Evolutionary conservation across 2,113 vertebrate genomes (phyloP).

Genomic region (Cynoglossus semilaevis): DNA sequence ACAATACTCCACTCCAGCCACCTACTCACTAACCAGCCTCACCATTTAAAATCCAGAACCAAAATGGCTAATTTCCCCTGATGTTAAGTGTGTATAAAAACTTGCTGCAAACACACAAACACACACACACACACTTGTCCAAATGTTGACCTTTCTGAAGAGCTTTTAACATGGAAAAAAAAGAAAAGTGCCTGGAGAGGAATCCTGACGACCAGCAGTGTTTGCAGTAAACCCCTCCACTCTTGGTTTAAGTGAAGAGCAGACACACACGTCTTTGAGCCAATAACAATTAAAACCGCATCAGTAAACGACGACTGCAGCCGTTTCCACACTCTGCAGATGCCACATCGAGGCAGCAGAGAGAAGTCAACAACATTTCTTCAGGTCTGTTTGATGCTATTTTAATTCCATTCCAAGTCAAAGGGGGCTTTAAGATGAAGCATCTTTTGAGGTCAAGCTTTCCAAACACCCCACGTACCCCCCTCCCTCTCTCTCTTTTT

Average conservation of each 20-base stretch:
- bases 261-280: constrained; percentile 24
- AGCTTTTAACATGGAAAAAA: constrained; percentile 35
- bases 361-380: constrained; percentile 25
- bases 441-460: constrained; percentile 60
- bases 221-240: constrained; percentile 23
- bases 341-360: constrained; percentile 42
- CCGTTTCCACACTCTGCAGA: constrained; percentile 47
- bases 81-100: too few relatives aligned
- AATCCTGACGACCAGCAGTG: constrained; percentile 26
- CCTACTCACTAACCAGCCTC: constrained; percentile 37
- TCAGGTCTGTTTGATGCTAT: constrained; percentile 42
- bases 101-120: too few relatives aligned
- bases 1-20: constrained; percentile 35
- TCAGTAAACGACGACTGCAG: constrained; percentile 56
- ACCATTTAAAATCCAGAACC: constrained; percentile 10
- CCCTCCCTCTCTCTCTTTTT: constrained; percentile 3
- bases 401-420: constrained; percentile 42
- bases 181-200: neutral
- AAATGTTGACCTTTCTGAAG: constrained; percentile 11
- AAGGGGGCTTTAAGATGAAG: constrained; percentile 27
- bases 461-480: constrained; percentile 5
- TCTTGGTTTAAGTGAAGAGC: constrained; percentile 26
- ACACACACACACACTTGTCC: too few relatives aligned
- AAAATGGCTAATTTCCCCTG: too few relatives aligned
- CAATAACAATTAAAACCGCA: constrained; percentile 57